Evolutionary conservation across 2,888 invertebrate species (phyloP), one percentile per base, ranked within the genome.

Genomic region (Epinotia nisella): DNA sequence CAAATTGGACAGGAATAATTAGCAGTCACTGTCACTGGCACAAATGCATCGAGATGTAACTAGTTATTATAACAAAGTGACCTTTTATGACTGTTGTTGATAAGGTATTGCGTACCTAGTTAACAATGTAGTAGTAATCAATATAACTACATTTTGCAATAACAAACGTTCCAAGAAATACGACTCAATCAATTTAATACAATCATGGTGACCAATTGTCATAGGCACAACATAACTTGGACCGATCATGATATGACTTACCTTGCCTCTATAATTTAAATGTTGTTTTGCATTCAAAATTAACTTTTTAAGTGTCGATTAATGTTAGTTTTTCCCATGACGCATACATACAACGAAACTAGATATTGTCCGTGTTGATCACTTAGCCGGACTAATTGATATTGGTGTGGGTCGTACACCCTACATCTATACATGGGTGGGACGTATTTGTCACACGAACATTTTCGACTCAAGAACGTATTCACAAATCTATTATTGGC

Each of bases 71-170:
- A 64, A 58, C 58, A 58, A 64, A 58, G 39, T 68, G 64, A 73
- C 73, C 64, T 64, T 64, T 59, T 45, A 51, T 58, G 69, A 64
- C 64, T 24, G 21, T 61, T 55, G 56, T 24, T n/a, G 62, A 68
- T 68, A 73, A 73, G 64, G 39, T 64, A 73, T 58, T 73, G 64
- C 73, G 73, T 73, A n/a, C n/a, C n/a, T n/a, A 68, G 69, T 73
- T 73, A 62, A 49, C 56, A 49, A 61, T 49, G 72, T 51, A 51
- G 59, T 66, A 59, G 41, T 66, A 61, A 62, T 61, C 45, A 61
- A 68, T 68, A 62, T 56, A 9, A 35, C 35, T 35, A 29, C 39
- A 61, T 62, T 70, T 61, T 55, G 55, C 41, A 62, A 70, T 55
- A 45, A 70, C 61, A 56, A 69, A 55, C n/a, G 70, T 19, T 17